These are phyloP conservation scores for Macrosiphum euphorbiae DNA, from an alignment of 2,888 invertebrate species.

Conservation along the genomic window DNA sequence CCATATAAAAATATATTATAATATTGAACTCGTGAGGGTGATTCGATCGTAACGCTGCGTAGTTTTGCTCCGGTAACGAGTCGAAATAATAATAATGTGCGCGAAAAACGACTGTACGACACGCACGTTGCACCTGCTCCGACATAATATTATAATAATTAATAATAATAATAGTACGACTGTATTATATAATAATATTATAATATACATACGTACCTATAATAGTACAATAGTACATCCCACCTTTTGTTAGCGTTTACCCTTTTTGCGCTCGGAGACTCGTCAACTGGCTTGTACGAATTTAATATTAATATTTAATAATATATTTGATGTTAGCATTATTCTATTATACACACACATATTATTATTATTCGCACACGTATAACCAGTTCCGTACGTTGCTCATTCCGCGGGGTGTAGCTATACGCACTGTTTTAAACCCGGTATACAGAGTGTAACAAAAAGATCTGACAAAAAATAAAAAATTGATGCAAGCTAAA, in stretches of 20 bases:
- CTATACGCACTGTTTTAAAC: background rate
- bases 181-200: background rate
- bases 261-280: background rate
- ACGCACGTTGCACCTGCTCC: conserved; percentile 17
- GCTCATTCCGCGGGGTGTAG: background rate
- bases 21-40: background rate
- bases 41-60: background rate
- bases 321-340: background rate
- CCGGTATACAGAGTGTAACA: background rate
- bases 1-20: background rate
- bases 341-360: background rate
- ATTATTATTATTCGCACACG: background rate
- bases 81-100: background rate
- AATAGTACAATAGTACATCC: background rate
- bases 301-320: background rate
- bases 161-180: conserved; percentile 3
- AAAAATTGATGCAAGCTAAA: too few species aligned
- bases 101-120: background rate
- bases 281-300: background rate
- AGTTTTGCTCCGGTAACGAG: background rate
- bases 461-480: too few species aligned
- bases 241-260: background rate
- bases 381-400: background rate
- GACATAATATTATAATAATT: background rate
- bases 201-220: background rate